Base-by-base conservation (phyloP, 2,888 invertebrate genomes). In the Tetheella fluctuosa region DNA sequence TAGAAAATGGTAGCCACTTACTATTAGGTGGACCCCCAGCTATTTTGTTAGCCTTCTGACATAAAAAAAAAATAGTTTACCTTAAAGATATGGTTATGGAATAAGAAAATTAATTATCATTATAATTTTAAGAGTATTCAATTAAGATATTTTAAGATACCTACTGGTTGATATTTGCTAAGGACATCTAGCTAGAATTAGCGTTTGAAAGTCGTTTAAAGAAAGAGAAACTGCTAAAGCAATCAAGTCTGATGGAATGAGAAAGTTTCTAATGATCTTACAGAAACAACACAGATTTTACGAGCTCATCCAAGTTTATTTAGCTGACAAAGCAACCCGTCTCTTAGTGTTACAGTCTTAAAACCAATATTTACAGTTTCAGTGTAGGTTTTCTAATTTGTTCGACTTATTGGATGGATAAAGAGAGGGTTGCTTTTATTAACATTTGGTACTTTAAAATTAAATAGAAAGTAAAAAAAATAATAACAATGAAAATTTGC, bases 281-380 rank as follows among this genome's bases (percentile, higher is more conserved):
- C 48, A 48, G 10, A 48, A 48, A 20, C 8, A 48, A 17, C 42
- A 48, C 20, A 48, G 48, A 48, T 20, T 48, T 48, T 48, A 48
- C 20, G 20, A 48, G 48, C 10, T n/a, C 39, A 34, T 4, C 23
- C 17, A 0, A 15, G 42, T 37, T 57, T 34, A 13, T 28, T 55
- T 30, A 39, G n/a, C 37, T 23, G 23, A 39, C 42, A 42, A 48
- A 48, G 42, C 8, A 20, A 48, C 42, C 17, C 5, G 42, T 39
- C 23, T 59, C 13, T 42, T n/a, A 53, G 39, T 42, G 39, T 42
- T n/a, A n/a, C 39, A 17, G 39, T 42, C 39, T 42, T 42, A 42
- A 42, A 42, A 17, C 39, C 4, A 42, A 42, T 17, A 42, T 20
- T 48, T 48, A 48, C 48, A 8, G 20, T 20, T 48, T 48, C 20